Conservation (phyloP, 2,797 vertebrate genomes). For the Discoglossus pictus region DNA sequence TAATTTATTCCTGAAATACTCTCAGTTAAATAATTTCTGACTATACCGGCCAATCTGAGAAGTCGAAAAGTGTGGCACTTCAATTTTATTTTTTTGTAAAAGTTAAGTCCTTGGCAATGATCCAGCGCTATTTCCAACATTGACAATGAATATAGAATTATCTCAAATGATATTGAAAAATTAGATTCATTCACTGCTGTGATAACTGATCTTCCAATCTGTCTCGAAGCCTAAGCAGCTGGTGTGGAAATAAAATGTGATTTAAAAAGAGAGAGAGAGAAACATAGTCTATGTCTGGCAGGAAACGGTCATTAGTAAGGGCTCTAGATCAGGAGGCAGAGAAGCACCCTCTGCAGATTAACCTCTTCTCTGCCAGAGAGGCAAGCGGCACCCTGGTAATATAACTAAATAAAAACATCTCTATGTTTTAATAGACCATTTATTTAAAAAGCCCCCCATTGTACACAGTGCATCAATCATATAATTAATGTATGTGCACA, state of each 20-base stretch:
- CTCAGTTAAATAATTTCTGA: constrained; percentile 20
- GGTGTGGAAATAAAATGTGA: constrained; percentile 75
- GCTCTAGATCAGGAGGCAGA: constrained; percentile 53
- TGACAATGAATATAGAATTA: constrained; percentile 74
- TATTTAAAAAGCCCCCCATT: constrained; percentile 7
- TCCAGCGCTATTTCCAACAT: constrained; percentile 67
- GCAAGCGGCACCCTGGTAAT: neutral
- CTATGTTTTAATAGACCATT: constrained; percentile 17
- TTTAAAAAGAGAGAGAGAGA: constrained; percentile 64
- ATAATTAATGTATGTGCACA: no score
- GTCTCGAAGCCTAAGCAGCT: constrained; percentile 73
- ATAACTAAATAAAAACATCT: no score
- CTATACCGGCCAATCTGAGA: constrained; percentile 2
- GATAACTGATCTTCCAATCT: constrained; percentile 80
- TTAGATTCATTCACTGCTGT: constrained; percentile 78
- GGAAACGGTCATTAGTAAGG: constrained; percentile 60
- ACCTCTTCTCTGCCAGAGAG: neutral
- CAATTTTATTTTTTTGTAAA: constrained; percentile 51
- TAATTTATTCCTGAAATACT: no score
- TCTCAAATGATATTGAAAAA: constrained; percentile 77
- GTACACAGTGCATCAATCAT: no score
- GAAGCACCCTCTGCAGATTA: constrained; percentile 1
- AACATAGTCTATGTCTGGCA: constrained; percentile 49
- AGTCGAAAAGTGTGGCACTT: constrained; percentile 42
- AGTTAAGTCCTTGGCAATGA: constrained; percentile 62